phyloP scores from a whole-genome alignment of 2,797 vertebrate species.

The Pangasius macronema region DNA sequence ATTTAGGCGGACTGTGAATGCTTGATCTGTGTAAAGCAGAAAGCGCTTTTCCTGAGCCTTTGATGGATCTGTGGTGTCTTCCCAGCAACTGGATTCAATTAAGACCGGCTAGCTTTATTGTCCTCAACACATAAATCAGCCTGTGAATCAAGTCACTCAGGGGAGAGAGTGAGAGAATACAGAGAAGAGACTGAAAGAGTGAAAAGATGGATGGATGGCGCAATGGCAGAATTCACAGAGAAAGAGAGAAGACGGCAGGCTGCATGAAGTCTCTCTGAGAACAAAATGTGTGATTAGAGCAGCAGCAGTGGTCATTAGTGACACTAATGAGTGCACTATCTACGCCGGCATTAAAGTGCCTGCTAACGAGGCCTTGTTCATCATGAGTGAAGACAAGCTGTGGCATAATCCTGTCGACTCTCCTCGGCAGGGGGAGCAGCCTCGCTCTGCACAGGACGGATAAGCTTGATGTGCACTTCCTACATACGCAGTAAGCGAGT shows the following conservation, averaged over 20 bases:
- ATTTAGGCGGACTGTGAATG: not conserved
- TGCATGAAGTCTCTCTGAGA: conserved; percentile 61
- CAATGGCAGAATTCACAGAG: conserved; percentile 19
- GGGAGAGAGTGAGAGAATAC: conserved; percentile 37
- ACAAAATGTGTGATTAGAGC: conserved; percentile 78
- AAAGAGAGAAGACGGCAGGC: conserved; percentile 52
- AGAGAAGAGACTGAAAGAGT: conserved; percentile 58
- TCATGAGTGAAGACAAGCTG: conserved; percentile 76
- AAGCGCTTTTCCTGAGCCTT: conserved; percentile 7
- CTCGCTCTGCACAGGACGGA: conserved; percentile 61
- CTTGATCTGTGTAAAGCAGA: conserved; percentile 17
- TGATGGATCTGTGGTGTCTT: conserved; percentile 50
- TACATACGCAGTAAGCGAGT: not conserved
- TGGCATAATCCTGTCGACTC: conserved; percentile 75
- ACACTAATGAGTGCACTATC: conserved; percentile 78
- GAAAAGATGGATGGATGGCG: conserved; percentile 58
- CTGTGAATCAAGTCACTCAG: conserved; percentile 47
- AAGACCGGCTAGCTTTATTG: conserved; percentile 49
- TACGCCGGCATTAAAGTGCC: conserved; percentile 74
- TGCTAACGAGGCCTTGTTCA: conserved; percentile 80
- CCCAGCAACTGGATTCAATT: conserved; percentile 52
- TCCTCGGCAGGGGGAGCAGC: conserved; percentile 57
- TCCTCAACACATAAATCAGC: conserved; percentile 46
- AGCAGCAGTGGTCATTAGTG: conserved; percentile 74
- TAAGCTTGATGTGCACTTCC: conserved; percentile 30